Evolutionary conservation across 2,888 invertebrate species (phyloP).

Genomic region (Bembecia ichneumoniformis): DNA sequence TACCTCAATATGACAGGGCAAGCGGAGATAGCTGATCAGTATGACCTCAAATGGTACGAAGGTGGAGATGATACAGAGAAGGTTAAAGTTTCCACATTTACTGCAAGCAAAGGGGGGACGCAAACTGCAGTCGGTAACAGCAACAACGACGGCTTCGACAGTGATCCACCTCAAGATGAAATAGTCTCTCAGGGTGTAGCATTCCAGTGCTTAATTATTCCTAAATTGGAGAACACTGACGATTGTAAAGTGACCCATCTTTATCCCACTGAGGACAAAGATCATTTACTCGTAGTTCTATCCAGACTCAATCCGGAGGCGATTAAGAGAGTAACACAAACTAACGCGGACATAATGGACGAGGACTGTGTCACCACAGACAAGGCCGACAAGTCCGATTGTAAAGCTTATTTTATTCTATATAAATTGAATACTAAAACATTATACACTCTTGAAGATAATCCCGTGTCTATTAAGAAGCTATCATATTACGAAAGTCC

Average conservation of each 20-base stretch:
- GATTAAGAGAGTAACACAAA: slow-evolving; percentile 38
- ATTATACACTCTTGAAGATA: slow-evolving; percentile 63
- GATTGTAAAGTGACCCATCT: slow-evolving; percentile 75
- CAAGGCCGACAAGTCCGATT: slow-evolving; percentile 32
- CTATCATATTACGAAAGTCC: slow-evolving; percentile 77
- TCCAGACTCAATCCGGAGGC: slow-evolving; percentile 48
- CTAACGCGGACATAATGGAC: slow-evolving; percentile 55
- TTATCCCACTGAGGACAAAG: slow-evolving; percentile 78
- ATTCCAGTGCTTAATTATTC: slow-evolving; percentile 71
- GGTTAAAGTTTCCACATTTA: slow-evolving; percentile 44
- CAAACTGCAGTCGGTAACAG: slow-evolving; percentile 48
- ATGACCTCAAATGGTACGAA: slow-evolving; percentile 59
- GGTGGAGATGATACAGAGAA: slow-evolving; percentile 54
- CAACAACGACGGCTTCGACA: slow-evolving; percentile 66
- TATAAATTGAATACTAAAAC: slow-evolving; percentile 52
- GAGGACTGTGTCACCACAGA: slow-evolving; percentile 43
- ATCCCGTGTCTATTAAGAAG: slow-evolving; percentile 74
- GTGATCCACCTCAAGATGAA: slow-evolving; percentile 56
- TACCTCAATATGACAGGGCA: slow-evolving; percentile 62
- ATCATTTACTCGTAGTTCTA: slow-evolving; percentile 76
- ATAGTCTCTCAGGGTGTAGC: slow-evolving; percentile 59
- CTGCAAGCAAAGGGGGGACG: slow-evolving; percentile 46
- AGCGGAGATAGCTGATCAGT: slow-evolving; percentile 48
- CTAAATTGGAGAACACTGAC: slow-evolving; percentile 54
- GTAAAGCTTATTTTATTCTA: slow-evolving; percentile 50